Conservation (phyloP, 2,888 invertebrate genomes). For the Acrobasis suavella region DNA sequence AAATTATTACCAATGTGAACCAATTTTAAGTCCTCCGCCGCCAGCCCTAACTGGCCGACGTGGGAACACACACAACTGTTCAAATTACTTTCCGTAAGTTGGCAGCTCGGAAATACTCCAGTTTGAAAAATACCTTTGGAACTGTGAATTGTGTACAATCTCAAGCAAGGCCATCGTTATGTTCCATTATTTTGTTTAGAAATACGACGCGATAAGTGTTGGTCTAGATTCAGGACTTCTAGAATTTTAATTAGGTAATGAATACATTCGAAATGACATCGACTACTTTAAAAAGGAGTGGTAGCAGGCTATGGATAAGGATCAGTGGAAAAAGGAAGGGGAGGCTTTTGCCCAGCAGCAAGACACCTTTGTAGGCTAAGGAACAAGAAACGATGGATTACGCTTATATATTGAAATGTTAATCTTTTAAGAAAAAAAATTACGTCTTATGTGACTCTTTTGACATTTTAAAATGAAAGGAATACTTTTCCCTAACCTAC, state of each 20-base stretch:
- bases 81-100: conserved; percentile 62
- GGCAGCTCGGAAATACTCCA: conserved; percentile 51
- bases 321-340: too few species aligned
- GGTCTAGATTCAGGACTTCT: conserved; percentile 2
- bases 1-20: neutral
- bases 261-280: neutral
- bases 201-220: neutral
- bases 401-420: too few species aligned
- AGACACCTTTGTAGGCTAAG: too few species aligned
- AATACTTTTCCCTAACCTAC: too few species aligned
- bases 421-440: too few species aligned
- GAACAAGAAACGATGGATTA: too few species aligned
- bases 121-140: conserved; percentile 60
- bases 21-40: conserved; percentile 12
- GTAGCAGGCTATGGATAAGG: too few species aligned
- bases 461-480: neutral
- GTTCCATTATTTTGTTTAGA: conserved; percentile 8
- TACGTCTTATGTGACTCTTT: neutral
- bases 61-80: conserved; percentile 70
- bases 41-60: conserved; percentile 43
- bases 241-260: too few species aligned
- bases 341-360: too few species aligned
- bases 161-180: conserved; percentile 21
- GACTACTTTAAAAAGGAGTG: too few species aligned
- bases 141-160: conserved; percentile 19